Evolutionary conservation across 2,113 vertebrate genomes (phyloP).

Genomic region (Urocitellus parryii): DNA sequence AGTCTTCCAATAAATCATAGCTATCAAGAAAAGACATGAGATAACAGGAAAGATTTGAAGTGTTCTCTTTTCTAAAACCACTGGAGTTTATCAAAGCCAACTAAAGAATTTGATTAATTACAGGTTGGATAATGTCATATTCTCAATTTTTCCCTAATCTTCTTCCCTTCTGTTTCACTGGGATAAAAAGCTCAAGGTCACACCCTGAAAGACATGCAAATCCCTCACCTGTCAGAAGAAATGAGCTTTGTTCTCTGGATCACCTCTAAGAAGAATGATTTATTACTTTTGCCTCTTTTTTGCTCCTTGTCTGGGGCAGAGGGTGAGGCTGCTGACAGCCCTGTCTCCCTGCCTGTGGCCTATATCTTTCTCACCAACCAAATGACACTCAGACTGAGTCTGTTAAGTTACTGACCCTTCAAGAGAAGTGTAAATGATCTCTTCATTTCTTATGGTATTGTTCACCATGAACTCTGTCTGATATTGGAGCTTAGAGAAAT

Average conservation of each 20-base stretch:
- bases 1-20: background rate
- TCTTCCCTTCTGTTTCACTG: slow-evolving; percentile 14
- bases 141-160: background rate
- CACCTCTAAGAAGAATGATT: background rate
- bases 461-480: background rate
- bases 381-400: background rate
- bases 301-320: background rate
- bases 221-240: background rate
- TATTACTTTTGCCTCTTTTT: background rate
- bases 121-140: background rate
- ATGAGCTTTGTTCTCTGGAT: background rate
- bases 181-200: slow-evolving; percentile 51
- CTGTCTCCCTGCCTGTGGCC: background rate
- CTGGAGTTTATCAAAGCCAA: background rate
- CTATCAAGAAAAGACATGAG: background rate
- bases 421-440: background rate
- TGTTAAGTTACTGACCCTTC: background rate
- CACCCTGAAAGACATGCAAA: background rate
- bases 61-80: slow-evolving; percentile 29
- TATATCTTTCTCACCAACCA: background rate
- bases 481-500: background rate
- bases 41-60: slow-evolving; percentile 6
- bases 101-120: slow-evolving; percentile 56
- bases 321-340: background rate
- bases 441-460: slow-evolving; percentile 29